Conservation (phyloP, 2,797 vertebrate species). For the Sardinella longiceps region DNA sequence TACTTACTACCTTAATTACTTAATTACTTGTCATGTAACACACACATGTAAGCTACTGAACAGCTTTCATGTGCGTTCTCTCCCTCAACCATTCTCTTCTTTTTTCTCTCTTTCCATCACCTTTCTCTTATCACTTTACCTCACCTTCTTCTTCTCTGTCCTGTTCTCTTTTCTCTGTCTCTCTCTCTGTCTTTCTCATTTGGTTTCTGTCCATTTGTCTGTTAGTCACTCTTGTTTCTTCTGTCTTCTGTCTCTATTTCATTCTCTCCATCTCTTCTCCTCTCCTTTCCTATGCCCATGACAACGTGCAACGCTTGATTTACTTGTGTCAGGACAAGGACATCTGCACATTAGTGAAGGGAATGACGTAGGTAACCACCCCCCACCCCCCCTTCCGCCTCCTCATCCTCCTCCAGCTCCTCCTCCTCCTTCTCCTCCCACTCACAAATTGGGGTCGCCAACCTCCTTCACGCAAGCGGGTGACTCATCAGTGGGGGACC, state of each 20-base stretch:
- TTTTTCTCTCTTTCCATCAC: background rate
- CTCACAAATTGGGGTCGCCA: constrained; percentile 75
- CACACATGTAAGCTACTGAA: constrained; percentile 53
- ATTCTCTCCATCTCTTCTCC: constrained; percentile 26
- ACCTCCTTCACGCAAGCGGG: constrained; percentile 73
- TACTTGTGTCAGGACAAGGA: constrained; percentile 82
- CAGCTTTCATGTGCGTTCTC: constrained; percentile 44
- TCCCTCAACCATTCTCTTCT: constrained; percentile 28
- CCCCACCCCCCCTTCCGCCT: constrained; percentile 35
- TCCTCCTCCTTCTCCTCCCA: constrained; percentile 39
- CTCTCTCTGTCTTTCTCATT: background rate
- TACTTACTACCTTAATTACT: constrained; percentile 63
- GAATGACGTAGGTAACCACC: constrained; percentile 75
- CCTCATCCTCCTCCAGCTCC: constrained; percentile 22
- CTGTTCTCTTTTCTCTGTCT: background rate
- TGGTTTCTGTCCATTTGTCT: background rate
- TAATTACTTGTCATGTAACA: constrained; percentile 70
- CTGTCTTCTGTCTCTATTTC: background rate
- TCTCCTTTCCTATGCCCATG: constrained; percentile 13
- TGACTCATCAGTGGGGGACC: constrained; percentile 74
- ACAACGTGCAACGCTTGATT: constrained; percentile 65
- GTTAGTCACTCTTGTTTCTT: background rate
- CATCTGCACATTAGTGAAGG: constrained; percentile 75
- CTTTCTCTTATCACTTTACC: constrained; percentile 14
- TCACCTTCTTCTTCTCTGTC: background rate